Percentiles rank a stretch among this genome's conserved stretches.
phyloP scores from a whole-genome alignment of 2,888 invertebrate genomes.

The Eugnorisma glareosa region DNA sequence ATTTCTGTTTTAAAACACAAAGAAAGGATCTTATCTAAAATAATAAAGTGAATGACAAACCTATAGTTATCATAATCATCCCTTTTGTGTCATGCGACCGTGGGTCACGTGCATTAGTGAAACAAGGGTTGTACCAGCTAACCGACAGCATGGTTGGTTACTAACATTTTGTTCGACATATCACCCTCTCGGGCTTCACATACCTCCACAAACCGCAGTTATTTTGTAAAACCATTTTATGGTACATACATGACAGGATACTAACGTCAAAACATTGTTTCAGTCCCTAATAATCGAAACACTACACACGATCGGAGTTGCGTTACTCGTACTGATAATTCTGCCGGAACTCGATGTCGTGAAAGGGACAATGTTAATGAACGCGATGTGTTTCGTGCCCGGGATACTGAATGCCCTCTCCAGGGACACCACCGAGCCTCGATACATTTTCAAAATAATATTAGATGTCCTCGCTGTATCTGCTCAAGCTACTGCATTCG shows the following conservation, averaged over 20 bases:
- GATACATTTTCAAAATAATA: slow-evolving; percentile 81
- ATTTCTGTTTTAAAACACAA: slow-evolving; percentile 33
- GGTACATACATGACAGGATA: not conserved
- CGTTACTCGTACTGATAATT: slow-evolving; percentile 93
- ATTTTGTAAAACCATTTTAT: not conserved
- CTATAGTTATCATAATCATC: slow-evolving; percentile 21
- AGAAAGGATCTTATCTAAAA: slow-evolving; percentile 29
- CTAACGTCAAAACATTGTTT: slow-evolving; percentile 59
- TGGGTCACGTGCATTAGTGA: not conserved
- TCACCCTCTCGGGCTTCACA: not conserved
- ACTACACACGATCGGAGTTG: slow-evolving; percentile 94
- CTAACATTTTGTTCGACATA: not conserved
- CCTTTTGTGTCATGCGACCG: slow-evolving; percentile 5
- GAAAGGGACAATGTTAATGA: slow-evolving; percentile 95
- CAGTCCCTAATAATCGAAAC: slow-evolving; percentile 94
- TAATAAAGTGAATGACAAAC: slow-evolving; percentile 29
- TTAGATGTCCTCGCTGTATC: slow-evolving; percentile 91
- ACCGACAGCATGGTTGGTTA: not conserved
- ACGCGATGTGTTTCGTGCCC: slow-evolving; percentile 95
- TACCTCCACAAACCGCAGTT: not conserved
- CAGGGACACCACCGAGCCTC: slow-evolving; percentile 80
- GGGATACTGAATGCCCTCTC: slow-evolving; percentile 92
- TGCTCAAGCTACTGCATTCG: slow-evolving; percentile 92
- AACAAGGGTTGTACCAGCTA: not conserved
- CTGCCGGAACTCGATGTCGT: slow-evolving; percentile 95